These are phyloP conservation scores for Xyliphius kryptos DNA, from an alignment of 2,113 vertebrate genomes.

Conservation along the genomic window DNA sequence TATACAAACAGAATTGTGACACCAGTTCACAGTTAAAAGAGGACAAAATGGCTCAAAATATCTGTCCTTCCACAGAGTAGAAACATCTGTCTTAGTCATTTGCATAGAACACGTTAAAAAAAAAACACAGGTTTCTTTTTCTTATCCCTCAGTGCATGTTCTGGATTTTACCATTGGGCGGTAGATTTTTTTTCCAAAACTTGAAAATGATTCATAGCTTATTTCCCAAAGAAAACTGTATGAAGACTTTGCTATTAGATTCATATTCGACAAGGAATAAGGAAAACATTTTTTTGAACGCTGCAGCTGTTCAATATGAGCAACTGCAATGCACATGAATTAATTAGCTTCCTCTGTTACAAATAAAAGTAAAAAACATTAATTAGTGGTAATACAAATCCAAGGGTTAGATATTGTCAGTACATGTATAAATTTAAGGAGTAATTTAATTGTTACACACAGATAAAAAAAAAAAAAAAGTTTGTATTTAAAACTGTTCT, in stretches of 20 bases:
- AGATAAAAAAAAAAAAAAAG: background rate
- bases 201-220: background rate
- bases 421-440: too few relatives aligned
- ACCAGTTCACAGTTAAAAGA: constrained; percentile 45
- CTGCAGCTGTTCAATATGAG: background rate
- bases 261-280: too few relatives aligned
- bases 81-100: constrained; percentile 16
- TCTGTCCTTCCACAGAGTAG: constrained; percentile 16
- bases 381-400: too few relatives aligned
- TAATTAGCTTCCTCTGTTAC: background rate
- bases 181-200: constrained; percentile 1
- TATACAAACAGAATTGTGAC: constrained; percentile 40
- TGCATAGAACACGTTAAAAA: constrained; percentile 1
- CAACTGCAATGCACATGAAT: background rate
- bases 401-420: too few relatives aligned
- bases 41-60: constrained; percentile 36
- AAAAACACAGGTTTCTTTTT: constrained; percentile 1
- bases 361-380: background rate
- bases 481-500: background rate
- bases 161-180: background rate
- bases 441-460: too few relatives aligned
- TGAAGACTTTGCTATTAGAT: too few relatives aligned
- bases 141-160: constrained; percentile 20
- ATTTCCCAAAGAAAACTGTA: too few relatives aligned
- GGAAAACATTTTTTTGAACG: background rate